A percentile compares a stretch with the other conserved stretches of the same genome.
Conservation (phyloP, 2,888 invertebrate genomes). For the Alviniconcha strummeri region DNA sequence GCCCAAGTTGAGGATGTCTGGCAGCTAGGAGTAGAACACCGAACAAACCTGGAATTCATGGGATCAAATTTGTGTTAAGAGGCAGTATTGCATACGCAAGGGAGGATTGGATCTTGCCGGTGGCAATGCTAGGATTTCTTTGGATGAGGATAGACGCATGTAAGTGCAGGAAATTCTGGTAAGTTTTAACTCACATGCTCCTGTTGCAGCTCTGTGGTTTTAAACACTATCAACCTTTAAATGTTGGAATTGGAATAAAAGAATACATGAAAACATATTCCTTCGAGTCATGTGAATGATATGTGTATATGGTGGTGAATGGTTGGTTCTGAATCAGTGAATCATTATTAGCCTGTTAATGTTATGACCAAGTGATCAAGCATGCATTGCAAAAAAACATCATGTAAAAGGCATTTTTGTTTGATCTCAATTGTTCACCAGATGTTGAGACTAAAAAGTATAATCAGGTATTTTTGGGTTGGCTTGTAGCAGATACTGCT, state of each 20-base stretch:
- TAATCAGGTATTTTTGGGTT: too few relatives aligned
- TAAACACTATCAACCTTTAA: background rate
- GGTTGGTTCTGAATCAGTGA: too few relatives aligned
- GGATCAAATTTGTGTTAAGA: constrained; percentile 6
- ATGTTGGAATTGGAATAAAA: background rate
- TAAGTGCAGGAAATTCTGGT: constrained; percentile 18
- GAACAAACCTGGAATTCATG: background rate
- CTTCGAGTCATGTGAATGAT: background rate
- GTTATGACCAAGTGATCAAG: too few relatives aligned
- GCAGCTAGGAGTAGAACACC: background rate
- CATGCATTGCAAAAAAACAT: too few relatives aligned
- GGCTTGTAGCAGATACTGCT: too few relatives aligned
- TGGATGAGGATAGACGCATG: constrained; percentile 5
- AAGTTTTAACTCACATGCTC: constrained; percentile 3
- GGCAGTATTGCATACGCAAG: background rate
- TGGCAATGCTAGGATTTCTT: constrained; percentile 15
- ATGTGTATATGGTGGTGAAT: background rate
- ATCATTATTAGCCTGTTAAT: too few relatives aligned
- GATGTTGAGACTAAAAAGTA: too few relatives aligned
- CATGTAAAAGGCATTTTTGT: too few relatives aligned
- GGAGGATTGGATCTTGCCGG: background rate
- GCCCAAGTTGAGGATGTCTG: constrained; percentile 2
- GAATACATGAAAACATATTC: background rate
- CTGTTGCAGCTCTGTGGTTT: background rate
- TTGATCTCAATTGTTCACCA: too few relatives aligned